Evolutionary conservation across 2,113 vertebrate genomes (phyloP), one percentile per base, ranked within the genome.

Genomic region (Pagrus major): DNA sequence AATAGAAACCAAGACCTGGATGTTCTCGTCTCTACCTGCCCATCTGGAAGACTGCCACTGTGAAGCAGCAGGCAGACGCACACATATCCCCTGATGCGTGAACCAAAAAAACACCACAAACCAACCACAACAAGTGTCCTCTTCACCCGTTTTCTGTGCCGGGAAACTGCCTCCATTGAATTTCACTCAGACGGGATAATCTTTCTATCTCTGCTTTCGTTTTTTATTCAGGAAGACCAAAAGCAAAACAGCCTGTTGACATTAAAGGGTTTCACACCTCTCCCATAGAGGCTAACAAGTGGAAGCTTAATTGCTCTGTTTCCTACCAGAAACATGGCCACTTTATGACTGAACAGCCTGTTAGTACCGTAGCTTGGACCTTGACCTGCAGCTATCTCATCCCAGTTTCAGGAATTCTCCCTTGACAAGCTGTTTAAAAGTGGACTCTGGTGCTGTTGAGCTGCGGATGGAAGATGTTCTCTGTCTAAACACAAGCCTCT

Each of bases 401-500:
- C 67, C 73, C 59, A 56, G 44, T 55, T 74, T 69, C 21, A 78
- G 66, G 76, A 67, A 77, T 77, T 72, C 72, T 4, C 55, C 55
- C 3, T 16, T 51, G 88, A 78, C 78, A 10, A 4, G 11, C 54
- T 87, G 89, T 90, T 91, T 90, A 71, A 78, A 87, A 54, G 46
- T 72, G 80, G 35, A 66, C 60, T 37, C 67, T 83, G 2, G 9
- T 69, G 77, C 72, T 68, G 72, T 46, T 56, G 69, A 86, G 63
- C 64, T 71, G 81, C 33, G 67, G 73, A 85, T 77, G 77, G 68
- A 84, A 86, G 80, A 80, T 51, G 67, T 65, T 75, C 72, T 2
- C 49, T 83, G 72, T 91, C 72, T 86, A 91, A 90, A 92, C 90
- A 93, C 68, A 12, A n/a, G 35, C 49, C 42, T 67, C 77, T 27